Conservation (phyloP, 2,888 invertebrate species). For the Conchocele bisecta region DNA sequence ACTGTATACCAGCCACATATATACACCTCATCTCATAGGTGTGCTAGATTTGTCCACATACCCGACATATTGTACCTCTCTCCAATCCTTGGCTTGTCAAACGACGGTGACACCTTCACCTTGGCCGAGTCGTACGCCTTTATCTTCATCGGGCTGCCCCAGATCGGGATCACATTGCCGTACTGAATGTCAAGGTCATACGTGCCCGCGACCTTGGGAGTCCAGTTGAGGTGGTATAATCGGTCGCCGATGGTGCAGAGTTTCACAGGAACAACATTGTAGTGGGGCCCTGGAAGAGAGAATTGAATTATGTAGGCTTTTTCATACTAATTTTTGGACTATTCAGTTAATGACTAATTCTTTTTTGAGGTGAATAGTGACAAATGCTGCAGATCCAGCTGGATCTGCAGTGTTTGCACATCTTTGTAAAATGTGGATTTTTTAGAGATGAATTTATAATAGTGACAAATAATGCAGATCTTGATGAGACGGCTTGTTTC, state of each 20-base stretch:
- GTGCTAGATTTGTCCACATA: slow-evolving; percentile 17
- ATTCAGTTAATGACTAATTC: too few relatives aligned
- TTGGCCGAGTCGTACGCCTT: slow-evolving; percentile 91
- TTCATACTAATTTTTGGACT: neutral
- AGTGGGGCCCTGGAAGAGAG: slow-evolving; percentile 90
- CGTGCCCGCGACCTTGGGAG: slow-evolving; percentile 54
- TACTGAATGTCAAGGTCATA: slow-evolving; percentile 56
- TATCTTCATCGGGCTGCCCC: slow-evolving; percentile 82
- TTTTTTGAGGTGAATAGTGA: too few relatives aligned
- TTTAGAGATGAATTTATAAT: too few relatives aligned
- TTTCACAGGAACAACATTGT: slow-evolving; percentile 79
- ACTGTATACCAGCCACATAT: too few relatives aligned
- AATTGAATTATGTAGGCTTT: neutral
- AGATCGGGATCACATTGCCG: slow-evolving; percentile 62
- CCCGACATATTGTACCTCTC: slow-evolving; percentile 53
- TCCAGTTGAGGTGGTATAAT: slow-evolving; percentile 68
- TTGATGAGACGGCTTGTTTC: too few relatives aligned
- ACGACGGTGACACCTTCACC: slow-evolving; percentile 88
- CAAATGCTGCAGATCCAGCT: too few relatives aligned
- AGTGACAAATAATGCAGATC: too few relatives aligned
- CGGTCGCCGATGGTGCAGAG: slow-evolving; percentile 70
- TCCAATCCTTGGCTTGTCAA: slow-evolving; percentile 36
- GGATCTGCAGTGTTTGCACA: too few relatives aligned
- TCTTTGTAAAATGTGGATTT: too few relatives aligned
- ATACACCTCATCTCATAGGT: too few relatives aligned